phyloP scores from a whole-genome alignment of 2,888 invertebrate species.

The Ceraclea dissimilis region DNA sequence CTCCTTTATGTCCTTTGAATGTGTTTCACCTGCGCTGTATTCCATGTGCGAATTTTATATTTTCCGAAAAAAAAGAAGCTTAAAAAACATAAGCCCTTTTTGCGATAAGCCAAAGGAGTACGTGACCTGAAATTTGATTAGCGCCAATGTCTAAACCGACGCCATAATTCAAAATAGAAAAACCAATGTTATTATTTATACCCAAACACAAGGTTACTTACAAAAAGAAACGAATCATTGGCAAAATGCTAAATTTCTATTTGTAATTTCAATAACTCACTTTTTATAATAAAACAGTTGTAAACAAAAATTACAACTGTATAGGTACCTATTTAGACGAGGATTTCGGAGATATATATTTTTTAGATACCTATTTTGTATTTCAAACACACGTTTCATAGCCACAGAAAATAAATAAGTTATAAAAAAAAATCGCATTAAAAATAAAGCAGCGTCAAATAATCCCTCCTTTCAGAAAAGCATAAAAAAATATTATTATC shows the following conservation, averaged over 20 bases:
- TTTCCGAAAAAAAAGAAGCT: neutral
- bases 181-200: too few relatives aligned
- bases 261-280: too few relatives aligned
- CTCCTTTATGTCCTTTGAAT: slow-evolving; percentile 25
- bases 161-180: too few relatives aligned
- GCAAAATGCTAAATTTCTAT: neutral
- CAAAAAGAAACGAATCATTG: neutral
- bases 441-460: too few relatives aligned
- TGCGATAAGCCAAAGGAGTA: slow-evolving; percentile 20
- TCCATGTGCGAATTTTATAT: too few relatives aligned
- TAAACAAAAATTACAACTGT: neutral
- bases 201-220: too few relatives aligned
- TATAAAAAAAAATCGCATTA: too few relatives aligned
- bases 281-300: neutral
- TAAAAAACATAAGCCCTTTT: slow-evolving; percentile 21
- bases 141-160: neutral
- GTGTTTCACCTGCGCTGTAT: slow-evolving; percentile 22
- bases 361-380: too few relatives aligned
- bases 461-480: too few relatives aligned
- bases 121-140: slow-evolving; percentile 23
- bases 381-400: neutral
- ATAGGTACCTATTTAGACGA: neutral
- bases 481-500: too few relatives aligned
- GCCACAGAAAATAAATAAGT: neutral
- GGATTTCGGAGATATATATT: too few relatives aligned